Percentiles rank a stretch among this genome's conserved stretches.
Conservation (phyloP, 2,797 vertebrate genomes). For the Scolopax bukidnonensis region DNA sequence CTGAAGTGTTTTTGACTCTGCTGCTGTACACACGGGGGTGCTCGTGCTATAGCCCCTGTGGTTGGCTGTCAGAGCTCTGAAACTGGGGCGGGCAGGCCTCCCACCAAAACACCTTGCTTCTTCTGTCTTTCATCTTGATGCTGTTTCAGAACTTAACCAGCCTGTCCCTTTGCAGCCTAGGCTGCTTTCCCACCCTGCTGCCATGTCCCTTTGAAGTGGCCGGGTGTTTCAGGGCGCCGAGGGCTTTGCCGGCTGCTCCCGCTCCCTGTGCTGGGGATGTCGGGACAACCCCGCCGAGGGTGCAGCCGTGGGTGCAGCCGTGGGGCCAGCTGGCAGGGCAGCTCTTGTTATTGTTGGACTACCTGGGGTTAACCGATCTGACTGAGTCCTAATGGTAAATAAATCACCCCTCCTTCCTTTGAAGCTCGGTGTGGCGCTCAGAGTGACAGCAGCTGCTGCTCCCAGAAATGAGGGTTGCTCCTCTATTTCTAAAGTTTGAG, state of each 20-base stretch:
- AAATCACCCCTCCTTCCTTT: neutral
- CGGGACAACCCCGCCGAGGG: neutral
- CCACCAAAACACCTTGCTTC: neutral
- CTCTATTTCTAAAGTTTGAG: neutral
- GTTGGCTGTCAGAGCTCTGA: neutral
- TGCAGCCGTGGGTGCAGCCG: neutral
- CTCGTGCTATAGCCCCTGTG: neutral
- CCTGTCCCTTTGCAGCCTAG: neutral
- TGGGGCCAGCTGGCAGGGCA: neutral
- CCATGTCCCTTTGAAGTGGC: neutral
- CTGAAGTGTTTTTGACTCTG: accelerated
- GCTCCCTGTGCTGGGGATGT: neutral
- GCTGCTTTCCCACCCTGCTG: neutral
- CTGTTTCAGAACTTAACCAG: neutral
- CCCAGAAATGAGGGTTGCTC: neutral
- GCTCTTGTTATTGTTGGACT: neutral
- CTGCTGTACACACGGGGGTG: neutral
- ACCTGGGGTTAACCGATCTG: neutral
- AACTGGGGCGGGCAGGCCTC: neutral
- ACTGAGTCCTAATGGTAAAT: neutral
- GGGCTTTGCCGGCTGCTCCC: neutral
- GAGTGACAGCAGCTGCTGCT: neutral
- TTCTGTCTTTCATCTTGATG: neutral
- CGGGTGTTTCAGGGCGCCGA: neutral
- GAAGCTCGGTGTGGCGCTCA: accelerated